phyloP scores from a whole-genome alignment of 2,113 vertebrate species.

The Nettapus auritus region DNA sequence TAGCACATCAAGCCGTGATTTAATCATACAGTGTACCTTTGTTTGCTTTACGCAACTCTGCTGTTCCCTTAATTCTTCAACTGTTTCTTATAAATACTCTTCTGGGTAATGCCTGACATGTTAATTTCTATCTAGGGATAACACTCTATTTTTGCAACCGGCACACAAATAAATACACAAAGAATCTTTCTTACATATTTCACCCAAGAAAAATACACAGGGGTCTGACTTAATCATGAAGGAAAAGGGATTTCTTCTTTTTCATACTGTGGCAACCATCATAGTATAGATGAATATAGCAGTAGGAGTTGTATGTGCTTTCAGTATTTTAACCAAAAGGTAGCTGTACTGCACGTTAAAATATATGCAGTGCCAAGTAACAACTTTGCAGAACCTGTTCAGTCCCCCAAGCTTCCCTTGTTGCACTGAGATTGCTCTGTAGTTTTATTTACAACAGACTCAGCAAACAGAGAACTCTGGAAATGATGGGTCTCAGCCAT shows the following conservation, averaged over 20 bases:
- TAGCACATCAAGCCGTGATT: not conserved
- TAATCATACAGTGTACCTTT: not conserved
- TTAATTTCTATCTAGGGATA: slow-evolving; percentile 15
- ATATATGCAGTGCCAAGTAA: not conserved
- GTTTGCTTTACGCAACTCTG: slow-evolving; percentile 7
- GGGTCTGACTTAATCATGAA: not conserved
- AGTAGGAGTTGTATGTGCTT: not conserved
- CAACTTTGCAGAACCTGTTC: not conserved
- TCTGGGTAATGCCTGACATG: slow-evolving; percentile 8
- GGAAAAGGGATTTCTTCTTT: not conserved
- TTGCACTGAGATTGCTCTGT: not conserved
- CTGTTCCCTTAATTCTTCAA: slow-evolving; percentile 19
- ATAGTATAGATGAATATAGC: not conserved
- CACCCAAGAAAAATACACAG: not conserved
- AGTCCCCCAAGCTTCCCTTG: not conserved
- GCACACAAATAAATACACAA: slow-evolving; percentile 7
- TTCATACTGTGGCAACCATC: not conserved
- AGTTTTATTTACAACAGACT: not conserved
- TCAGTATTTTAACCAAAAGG: not conserved
- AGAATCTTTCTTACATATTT: not conserved
- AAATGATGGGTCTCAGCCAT: not conserved
- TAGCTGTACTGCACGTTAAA: not conserved
- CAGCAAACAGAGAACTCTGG: not conserved
- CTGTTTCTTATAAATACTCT: slow-evolving; percentile 19
- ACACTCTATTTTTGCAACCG: slow-evolving; percentile 21